Conservation (phyloP, 2,797 vertebrate genomes). For the Smutsia temminckii region DNA sequence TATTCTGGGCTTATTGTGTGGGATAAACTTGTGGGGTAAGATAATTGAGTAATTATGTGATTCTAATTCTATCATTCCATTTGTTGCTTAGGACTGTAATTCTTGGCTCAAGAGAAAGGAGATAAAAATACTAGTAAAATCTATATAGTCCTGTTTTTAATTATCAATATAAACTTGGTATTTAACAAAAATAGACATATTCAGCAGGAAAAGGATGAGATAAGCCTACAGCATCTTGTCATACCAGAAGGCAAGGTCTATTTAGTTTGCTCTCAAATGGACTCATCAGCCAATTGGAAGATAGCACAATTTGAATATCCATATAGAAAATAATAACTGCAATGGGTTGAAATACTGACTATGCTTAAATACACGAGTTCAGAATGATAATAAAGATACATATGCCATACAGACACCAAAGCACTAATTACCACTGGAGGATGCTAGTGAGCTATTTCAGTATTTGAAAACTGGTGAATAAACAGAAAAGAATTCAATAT, state of each 20-base stretch:
- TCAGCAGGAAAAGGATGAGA: background rate
- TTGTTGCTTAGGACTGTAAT: background rate
- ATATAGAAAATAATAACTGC: background rate
- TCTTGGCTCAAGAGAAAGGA: background rate
- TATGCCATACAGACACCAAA: background rate
- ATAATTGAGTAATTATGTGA: background rate
- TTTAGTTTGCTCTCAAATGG: background rate
- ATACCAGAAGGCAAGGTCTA: background rate
- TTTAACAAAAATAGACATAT: background rate
- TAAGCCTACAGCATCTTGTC: background rate
- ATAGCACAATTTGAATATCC: background rate
- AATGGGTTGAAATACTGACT: background rate
- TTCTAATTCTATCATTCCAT: background rate
- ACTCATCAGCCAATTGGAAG: background rate
- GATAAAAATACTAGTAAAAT: background rate
- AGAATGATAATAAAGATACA: background rate
- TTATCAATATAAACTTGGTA: background rate
- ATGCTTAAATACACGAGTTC: background rate
- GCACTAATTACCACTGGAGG: background rate
- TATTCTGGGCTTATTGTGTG: background rate
- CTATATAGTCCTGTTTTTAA: background rate
- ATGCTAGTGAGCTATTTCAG: background rate
- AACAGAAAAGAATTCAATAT: background rate
- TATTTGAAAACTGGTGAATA: slow-evolving; percentile 1
- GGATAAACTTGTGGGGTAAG: background rate